phyloP scores from a whole-genome alignment of 1,140 invertebrate genomes.

The Centruroides vittatus region DNA sequence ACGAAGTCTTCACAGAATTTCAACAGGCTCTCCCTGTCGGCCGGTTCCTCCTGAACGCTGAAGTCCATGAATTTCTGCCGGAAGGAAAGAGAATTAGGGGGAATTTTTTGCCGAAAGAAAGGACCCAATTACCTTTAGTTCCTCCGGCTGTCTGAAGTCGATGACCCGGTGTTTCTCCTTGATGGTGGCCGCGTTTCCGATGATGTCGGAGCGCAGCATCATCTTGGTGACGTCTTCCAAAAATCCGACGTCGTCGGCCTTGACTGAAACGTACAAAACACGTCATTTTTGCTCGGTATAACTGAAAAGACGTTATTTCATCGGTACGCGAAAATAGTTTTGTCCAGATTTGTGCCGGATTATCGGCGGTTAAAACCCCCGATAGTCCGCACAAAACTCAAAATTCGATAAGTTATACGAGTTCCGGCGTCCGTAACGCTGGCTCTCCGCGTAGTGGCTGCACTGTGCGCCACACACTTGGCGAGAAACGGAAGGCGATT shows the following conservation, averaged over 20 bases:
- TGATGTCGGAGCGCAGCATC: slow-evolving; percentile 10
- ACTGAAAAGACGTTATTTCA: no score
- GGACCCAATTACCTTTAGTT: slow-evolving; percentile 42
- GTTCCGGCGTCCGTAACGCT: no score
- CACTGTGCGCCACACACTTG: no score
- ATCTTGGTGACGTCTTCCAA: slow-evolving; percentile 7
- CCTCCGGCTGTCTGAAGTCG: slow-evolving; percentile 86
- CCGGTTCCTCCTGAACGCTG: slow-evolving; percentile 60
- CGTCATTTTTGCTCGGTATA: no score
- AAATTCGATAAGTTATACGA: no score
- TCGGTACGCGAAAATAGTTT: no score
- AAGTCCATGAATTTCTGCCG: slow-evolving; percentile 58
- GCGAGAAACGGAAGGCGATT: no score
- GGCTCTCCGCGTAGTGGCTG: no score
- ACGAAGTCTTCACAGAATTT: slow-evolving; percentile 80
- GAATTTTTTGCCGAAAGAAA: no score
- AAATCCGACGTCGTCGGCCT: slow-evolving; percentile 9
- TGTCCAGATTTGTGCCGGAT: no score
- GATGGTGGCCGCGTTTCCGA: slow-evolving; percentile 11
- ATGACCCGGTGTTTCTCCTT: slow-evolving; percentile 43
- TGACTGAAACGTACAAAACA: background rate
- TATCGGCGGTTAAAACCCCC: no score
- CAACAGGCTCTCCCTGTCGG: slow-evolving; percentile 70
- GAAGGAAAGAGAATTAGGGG: no score
- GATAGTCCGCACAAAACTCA: background rate